Conservation (phyloP, 2,113 vertebrate genomes). For the Halichoeres trimaculatus region DNA sequence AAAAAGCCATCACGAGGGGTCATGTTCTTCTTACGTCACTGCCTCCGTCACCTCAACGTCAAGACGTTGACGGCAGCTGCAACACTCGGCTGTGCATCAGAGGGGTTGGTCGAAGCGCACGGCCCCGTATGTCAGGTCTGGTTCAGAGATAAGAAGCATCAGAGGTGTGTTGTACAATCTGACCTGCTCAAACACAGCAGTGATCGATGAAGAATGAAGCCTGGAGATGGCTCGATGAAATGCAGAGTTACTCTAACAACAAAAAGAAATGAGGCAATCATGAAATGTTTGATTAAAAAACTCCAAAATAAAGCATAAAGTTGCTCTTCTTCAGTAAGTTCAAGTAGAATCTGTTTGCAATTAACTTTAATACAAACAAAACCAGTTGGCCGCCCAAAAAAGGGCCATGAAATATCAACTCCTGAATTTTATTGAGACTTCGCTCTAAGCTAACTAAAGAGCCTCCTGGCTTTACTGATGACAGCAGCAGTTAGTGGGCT, state of each 20-base stretch:
- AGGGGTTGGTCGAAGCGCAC: conserved; percentile 8
- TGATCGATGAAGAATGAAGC: not conserved
- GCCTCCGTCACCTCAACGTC: conserved; percentile 18
- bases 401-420: too few relatives aligned
- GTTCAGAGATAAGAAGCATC: not conserved
- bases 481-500: too few relatives aligned
- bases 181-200: not conserved
- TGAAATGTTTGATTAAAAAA: too few relatives aligned
- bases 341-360: too few relatives aligned
- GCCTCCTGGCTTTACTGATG: too few relatives aligned
- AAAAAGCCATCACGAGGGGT: conserved; percentile 19
- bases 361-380: too few relatives aligned
- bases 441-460: too few relatives aligned
- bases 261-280: too few relatives aligned
- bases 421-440: too few relatives aligned
- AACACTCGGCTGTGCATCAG: not conserved
- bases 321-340: too few relatives aligned
- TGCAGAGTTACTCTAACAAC: not conserved
- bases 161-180: not conserved
- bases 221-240: not conserved
- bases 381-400: too few relatives aligned
- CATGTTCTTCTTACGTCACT: conserved; percentile 27
- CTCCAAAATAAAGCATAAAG: too few relatives aligned
- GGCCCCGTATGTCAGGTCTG: not conserved
- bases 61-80: conserved; percentile 39